Percentiles rank a stretch among this genome's conserved stretches.
phyloP scores from a whole-genome alignment of 1,140 invertebrate genomes.

The Stratiolaelaps scimitus region DNA sequence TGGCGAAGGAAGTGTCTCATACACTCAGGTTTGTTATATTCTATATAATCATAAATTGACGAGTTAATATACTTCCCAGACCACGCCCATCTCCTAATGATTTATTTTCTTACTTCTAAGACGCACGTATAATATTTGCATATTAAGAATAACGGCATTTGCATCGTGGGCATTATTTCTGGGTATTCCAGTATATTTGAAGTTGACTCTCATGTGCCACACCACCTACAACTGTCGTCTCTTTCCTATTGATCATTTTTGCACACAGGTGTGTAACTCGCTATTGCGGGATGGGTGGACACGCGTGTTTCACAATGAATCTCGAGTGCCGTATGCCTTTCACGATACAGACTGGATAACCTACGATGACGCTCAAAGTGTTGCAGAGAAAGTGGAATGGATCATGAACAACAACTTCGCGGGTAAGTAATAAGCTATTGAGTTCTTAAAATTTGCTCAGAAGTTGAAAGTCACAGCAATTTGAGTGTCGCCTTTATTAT shows the following conservation, averaged over 20 bases:
- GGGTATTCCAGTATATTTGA: no score
- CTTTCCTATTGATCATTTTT: no score
- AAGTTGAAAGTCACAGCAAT: no score
- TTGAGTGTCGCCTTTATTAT: no score
- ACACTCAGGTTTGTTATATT: conserved; percentile 42
- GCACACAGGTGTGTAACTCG: background rate
- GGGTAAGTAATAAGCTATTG: background rate
- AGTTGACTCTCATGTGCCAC: no score
- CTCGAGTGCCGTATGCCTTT: conserved; percentile 63
- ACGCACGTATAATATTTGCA: no score
- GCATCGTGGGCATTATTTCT: no score
- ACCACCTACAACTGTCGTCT: no score
- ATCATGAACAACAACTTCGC: conserved; percentile 4
- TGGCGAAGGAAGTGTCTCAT: conserved; percentile 42
- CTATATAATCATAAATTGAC: background rate
- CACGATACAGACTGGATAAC: conserved; percentile 69
- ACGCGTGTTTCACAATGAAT: conserved; percentile 51
- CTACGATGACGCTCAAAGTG: conserved; percentile 63
- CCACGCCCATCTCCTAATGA: background rate
- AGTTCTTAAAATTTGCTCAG: no score
- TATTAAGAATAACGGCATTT: no score
- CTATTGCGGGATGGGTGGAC: conserved; percentile 34
- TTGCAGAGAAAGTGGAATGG: conserved; percentile 53
- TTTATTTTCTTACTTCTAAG: conserved; percentile 33
- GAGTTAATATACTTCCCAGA: background rate